Evolutionary conservation across 2,888 invertebrate species (phyloP).

Genomic region (Baccha elongata): DNA sequence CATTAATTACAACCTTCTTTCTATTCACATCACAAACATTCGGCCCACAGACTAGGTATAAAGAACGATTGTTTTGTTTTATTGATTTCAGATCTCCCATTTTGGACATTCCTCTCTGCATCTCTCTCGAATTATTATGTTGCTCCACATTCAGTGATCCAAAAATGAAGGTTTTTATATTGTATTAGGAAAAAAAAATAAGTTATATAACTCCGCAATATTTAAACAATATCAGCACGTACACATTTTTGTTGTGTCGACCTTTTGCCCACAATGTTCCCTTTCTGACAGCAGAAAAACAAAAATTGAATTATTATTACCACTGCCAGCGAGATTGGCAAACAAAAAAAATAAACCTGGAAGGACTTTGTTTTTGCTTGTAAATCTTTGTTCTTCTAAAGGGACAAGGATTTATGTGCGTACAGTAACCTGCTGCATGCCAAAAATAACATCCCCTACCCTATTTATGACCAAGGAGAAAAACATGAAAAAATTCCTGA

Average conservation of each 20-base stretch:
- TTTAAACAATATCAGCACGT: constrained; percentile 61
- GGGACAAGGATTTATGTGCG: constrained; percentile 65
- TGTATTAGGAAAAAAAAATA: no score
- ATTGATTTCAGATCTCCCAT: constrained; percentile 60
- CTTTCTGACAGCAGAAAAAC: constrained; percentile 51
- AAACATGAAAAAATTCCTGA: constrained; percentile 6
- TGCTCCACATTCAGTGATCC: neutral
- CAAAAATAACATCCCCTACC: constrained; percentile 41
- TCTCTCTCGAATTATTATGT: constrained; percentile 1
- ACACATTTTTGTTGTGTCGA: constrained; percentile 37
- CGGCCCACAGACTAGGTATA: neutral
- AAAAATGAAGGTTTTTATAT: neutral
- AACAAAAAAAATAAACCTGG: constrained; percentile 10
- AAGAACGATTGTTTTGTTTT: constrained; percentile 52
- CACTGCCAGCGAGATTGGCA: constrained; percentile 17
- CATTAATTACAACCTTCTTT: constrained; percentile 64
- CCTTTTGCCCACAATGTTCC: constrained; percentile 30
- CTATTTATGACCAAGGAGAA: neutral
- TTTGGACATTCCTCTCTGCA: neutral
- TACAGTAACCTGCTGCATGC: constrained; percentile 60
- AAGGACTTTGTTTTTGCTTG: neutral
- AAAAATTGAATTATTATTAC: constrained; percentile 71
- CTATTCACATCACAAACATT: constrained; percentile 55
- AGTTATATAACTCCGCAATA: neutral
- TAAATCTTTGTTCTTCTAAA: neutral